phyloP scores from a whole-genome alignment of 2,797 vertebrate genomes.

The Neopelma chrysocephalum region DNA sequence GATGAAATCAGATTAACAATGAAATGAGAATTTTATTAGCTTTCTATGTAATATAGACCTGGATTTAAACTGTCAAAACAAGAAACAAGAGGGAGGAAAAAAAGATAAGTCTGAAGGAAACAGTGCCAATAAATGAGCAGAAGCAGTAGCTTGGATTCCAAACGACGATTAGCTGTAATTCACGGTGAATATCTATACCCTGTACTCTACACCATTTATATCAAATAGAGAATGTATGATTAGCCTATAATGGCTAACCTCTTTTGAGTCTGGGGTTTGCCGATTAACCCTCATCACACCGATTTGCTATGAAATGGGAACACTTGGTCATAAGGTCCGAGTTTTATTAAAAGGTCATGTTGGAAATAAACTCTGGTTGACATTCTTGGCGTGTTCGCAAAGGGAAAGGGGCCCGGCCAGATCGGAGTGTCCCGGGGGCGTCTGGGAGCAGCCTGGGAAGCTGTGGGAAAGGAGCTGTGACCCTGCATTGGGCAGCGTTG shows the following conservation, averaged over 20 bases:
- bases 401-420: not conserved
- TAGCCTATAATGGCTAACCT: not conserved
- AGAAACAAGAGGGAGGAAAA: constrained; percentile 33
- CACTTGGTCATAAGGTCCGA: not conserved
- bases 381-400: too few relatives aligned
- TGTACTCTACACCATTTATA: not conserved
- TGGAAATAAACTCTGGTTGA: not conserved
- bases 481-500: too few relatives aligned
- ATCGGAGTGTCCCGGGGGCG: fast-evolving
- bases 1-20: constrained; percentile 83
- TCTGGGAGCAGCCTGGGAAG: not conserved
- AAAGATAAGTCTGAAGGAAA: constrained; percentile 55
- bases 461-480: not conserved
- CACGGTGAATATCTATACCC: not conserved
- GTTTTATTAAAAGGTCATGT: not conserved
- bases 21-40: constrained; percentile 80
- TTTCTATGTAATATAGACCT: constrained; percentile 71
- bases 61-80: constrained; percentile 82
- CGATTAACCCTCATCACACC: not conserved
- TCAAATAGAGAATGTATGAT: not conserved
- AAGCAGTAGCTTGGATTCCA: constrained; percentile 25
- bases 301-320: not conserved
- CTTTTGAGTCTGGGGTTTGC: not conserved
- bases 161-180: constrained; percentile 43
- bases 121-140: constrained; percentile 54